Percentiles rank a stretch among this genome's conserved stretches.
These are phyloP conservation scores for Enteromius fasciolatus DNA, from an alignment of 2,797 vertebrate genomes.

Conservation along the genomic window DNA sequence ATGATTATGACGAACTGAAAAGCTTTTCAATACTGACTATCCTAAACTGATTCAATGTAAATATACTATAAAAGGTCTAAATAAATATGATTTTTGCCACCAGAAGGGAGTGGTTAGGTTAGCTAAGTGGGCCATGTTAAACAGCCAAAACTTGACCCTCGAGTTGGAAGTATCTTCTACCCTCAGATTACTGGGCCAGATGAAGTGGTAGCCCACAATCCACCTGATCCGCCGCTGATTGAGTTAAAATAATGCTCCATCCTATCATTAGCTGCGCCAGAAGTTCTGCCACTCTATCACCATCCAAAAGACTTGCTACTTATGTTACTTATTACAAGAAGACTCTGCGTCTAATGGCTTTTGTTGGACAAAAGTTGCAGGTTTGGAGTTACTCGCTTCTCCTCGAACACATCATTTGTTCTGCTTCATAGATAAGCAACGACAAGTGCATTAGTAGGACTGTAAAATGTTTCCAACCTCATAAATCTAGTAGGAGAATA, in stretches of 20 bases:
- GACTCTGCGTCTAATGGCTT: slow-evolving; percentile 34
- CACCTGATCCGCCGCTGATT: slow-evolving; percentile 9
- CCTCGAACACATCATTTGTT: slow-evolving; percentile 44
- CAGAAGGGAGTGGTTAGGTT: not conserved
- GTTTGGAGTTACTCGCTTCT: slow-evolving; percentile 29
- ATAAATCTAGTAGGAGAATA: slow-evolving; percentile 43
- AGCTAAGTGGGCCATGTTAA: not conserved
- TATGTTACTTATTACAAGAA: slow-evolving; percentile 46
- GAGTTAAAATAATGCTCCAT: slow-evolving; percentile 7
- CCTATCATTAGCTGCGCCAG: slow-evolving; percentile 10
- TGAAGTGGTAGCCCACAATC: not conserved
- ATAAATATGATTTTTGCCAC: not conserved
- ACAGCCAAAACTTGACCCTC: not conserved
- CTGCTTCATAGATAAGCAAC: slow-evolving; percentile 51
- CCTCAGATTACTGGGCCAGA: not conserved
- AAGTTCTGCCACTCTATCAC: slow-evolving; percentile 9
- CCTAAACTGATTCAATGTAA: not conserved
- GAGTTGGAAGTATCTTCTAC: not conserved
- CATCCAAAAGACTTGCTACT: slow-evolving; percentile 19
- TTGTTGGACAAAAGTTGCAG: slow-evolving; percentile 33
- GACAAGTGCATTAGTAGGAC: slow-evolving; percentile 44
- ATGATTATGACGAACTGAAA: not conserved
- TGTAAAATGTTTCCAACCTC: slow-evolving; percentile 48
- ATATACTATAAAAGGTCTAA: not conserved
- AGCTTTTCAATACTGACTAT: not conserved